These are phyloP conservation scores for Eilema sororculum DNA, from an alignment of 2,888 invertebrate genomes.

Conservation along the genomic window DNA sequence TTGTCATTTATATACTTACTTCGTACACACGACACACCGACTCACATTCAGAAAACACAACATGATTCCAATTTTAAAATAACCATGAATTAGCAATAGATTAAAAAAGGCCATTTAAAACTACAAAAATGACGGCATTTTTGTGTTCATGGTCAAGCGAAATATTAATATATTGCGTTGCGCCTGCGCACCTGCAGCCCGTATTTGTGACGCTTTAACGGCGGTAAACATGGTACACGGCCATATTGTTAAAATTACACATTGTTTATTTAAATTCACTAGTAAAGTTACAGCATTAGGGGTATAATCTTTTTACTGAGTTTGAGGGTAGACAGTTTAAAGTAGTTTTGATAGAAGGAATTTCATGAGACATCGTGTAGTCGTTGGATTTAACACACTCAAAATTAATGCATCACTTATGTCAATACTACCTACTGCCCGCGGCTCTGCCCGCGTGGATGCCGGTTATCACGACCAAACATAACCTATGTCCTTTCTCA, in stretches of 20 bases:
- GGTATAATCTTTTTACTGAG: too few species aligned
- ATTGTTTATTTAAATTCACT: not conserved
- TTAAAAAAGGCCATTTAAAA: conserved; percentile 10
- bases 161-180: conserved; percentile 48
- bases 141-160: conserved; percentile 26
- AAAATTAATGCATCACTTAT: too few species aligned
- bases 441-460: too few species aligned
- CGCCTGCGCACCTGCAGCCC: conserved; percentile 47
- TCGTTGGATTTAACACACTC: too few species aligned
- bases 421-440: too few species aligned
- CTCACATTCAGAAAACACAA: not conserved
- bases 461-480: too few species aligned
- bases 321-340: not conserved
- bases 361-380: too few species aligned
- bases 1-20: too few species aligned
- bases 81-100: not conserved
- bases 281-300: too few species aligned
- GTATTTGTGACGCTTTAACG: conserved; percentile 11
- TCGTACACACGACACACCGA: too few species aligned
- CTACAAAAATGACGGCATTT: conserved; percentile 25
- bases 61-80: not conserved
- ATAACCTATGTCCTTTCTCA: too few species aligned
- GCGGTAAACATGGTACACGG: conserved; percentile 2
- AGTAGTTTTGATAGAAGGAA: too few species aligned
- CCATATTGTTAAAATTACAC: conserved; percentile 2